Base-by-base conservation (phyloP, 2,113 vertebrate species). In the Pachycephala philippinensis region DNA sequence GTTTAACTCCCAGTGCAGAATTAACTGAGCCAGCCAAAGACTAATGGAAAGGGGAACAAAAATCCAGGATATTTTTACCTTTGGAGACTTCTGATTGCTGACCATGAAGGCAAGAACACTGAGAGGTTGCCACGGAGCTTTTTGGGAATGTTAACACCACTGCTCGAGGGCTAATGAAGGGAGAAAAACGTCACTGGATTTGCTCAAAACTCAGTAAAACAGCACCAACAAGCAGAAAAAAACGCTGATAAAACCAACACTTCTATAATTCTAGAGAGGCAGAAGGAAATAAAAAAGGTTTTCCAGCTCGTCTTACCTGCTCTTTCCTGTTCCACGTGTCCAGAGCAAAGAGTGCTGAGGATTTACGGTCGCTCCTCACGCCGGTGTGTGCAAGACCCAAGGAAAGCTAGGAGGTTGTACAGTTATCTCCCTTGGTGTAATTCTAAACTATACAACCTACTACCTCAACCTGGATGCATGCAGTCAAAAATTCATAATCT, bases 391-490 rank as follows among this genome's bases (percentile, higher is more conserved):
- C 98, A 96, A 98, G 98, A 98, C 99, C 98, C 99, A 99, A 98
- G 99, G 98, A 99, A 99, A 99, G 99, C 99, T 99, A 99, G 99
- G 99, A 99, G 99, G 99, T 98, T 99, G 99, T 99, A 99, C 99
- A 99, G 99, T 99, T 99, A 99, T 99, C 99, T 99, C 99, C 99
- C 98, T 98, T 98, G 99, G 98, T 99, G 98, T 99, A 98, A 99
- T 98, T 99, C 99, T 99, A 98, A 99, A 99, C 99, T 99, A 99
- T 99, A 99, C 99, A 99, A 99, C 99, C 99, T 99, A 99, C 99
- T 99, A 99, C 99, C 99, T 99, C 99, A 99, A 92, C 99, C 99
- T 98, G 99, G 98, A 98, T 98, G 97, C 98, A 98, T 98, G 98
- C 98, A 97, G 91, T 98, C 95, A 97, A 93, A 97, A 96, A 95